Evolutionary conservation across 2,888 invertebrate species (phyloP).

Genomic region (Drosophila anceps): DNA sequence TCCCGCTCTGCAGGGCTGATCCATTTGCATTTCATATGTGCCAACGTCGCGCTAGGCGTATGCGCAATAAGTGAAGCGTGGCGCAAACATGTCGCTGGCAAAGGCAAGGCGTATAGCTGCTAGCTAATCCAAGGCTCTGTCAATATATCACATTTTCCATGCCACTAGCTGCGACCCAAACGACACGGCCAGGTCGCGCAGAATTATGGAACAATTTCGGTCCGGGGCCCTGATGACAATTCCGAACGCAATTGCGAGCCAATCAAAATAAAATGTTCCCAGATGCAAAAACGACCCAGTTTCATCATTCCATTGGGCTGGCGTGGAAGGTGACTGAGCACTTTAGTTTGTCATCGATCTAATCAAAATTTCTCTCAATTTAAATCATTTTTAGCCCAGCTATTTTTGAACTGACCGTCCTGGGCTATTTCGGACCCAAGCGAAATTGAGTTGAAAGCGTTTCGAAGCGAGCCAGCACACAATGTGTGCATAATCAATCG

Average conservation of each 20-base stretch:
- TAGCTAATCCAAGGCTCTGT: constrained; percentile 45
- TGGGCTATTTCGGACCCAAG: background rate
- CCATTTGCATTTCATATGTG: constrained; percentile 72
- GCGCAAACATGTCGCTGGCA: constrained; percentile 10
- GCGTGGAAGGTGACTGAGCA: background rate
- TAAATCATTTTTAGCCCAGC: background rate
- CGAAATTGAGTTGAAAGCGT: constrained; percentile 23
- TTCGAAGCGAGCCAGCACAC: constrained; percentile 12
- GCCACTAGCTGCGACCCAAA: constrained; percentile 29
- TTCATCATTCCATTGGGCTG: background rate
- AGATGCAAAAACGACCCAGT: constrained; percentile 7
- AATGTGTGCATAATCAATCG: constrained; percentile 39
- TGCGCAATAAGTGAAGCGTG: constrained; percentile 49
- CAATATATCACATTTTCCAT: constrained; percentile 55
- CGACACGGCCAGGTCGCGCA: constrained; percentile 31
- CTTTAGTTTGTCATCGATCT: background rate
- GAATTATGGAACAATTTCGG: constrained; percentile 35
- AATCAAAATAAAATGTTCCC: constrained; percentile 3
- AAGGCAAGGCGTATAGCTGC: constrained; percentile 29
- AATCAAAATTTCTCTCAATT: constrained; percentile 6
- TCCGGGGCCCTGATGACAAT: background rate
- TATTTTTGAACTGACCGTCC: constrained; percentile 1
- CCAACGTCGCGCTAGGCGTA: constrained; percentile 27
- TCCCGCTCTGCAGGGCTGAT: background rate
- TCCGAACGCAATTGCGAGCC: constrained; percentile 14